A percentile compares a stretch with the other conserved stretches of the same genome.
Conservation (phyloP, 2,888 invertebrate species). For the Ormyrus nitidulus region DNA sequence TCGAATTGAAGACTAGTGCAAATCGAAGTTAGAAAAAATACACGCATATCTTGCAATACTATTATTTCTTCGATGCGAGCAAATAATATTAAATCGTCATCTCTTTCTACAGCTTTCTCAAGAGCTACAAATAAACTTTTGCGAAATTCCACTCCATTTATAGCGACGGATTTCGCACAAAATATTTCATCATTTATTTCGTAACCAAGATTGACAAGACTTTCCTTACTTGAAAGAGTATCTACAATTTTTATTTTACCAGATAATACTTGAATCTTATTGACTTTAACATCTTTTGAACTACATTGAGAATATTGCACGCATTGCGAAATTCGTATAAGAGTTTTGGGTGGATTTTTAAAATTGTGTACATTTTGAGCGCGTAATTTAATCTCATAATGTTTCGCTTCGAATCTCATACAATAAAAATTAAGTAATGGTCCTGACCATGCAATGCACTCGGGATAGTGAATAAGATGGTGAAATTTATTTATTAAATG, state of each 20-base stretch:
- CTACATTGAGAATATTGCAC: slow-evolving; percentile 56
- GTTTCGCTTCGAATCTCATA: slow-evolving; percentile 59
- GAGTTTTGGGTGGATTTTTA: slow-evolving; percentile 58
- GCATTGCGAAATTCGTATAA: slow-evolving; percentile 54
- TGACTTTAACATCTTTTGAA: slow-evolving; percentile 52
- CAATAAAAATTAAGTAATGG: slow-evolving; percentile 56
- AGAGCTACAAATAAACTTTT: slow-evolving; percentile 1
- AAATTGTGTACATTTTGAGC: slow-evolving; percentile 57
- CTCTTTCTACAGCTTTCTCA: background rate
- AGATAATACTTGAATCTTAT: slow-evolving; percentile 6
- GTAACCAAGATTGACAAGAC: background rate
- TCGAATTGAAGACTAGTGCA: slow-evolving; percentile 52
- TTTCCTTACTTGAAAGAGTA: background rate
- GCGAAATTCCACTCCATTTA: slow-evolving; percentile 11
- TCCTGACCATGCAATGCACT: slow-evolving; percentile 57
- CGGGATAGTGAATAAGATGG: slow-evolving; percentile 55
- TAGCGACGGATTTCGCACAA: background rate
- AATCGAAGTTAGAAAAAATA: slow-evolving; percentile 44
- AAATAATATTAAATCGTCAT: background rate
- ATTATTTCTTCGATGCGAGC: slow-evolving; percentile 45
- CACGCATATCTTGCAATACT: slow-evolving; percentile 39
- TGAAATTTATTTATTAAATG: slow-evolving; percentile 60
- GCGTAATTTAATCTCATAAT: slow-evolving; percentile 51
- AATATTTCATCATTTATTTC: background rate
- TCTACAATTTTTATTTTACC: background rate